These are phyloP conservation scores for Rissa tridactyla DNA, from an alignment of 2,113 vertebrate genomes.

Conservation along the genomic window DNA sequence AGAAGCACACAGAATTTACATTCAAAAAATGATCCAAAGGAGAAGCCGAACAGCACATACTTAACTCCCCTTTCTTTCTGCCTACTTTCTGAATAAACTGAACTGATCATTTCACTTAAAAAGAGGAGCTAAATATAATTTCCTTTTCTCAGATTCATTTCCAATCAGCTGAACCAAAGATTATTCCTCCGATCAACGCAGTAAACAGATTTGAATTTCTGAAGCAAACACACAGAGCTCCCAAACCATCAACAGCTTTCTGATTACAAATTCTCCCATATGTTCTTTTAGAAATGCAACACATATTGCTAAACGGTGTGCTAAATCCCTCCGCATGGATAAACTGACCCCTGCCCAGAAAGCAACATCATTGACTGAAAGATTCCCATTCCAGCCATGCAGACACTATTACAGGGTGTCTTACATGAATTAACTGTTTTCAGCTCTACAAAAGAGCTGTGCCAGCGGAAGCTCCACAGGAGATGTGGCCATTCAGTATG, in stretches of 20 bases:
- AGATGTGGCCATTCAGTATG: not conserved
- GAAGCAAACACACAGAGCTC: not conserved
- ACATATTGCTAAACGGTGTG: not conserved
- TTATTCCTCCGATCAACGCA: not conserved
- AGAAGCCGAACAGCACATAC: not conserved
- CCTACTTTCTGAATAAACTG: not conserved
- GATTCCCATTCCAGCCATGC: not conserved
- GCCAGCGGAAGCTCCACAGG: not conserved
- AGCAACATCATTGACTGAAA: not conserved
- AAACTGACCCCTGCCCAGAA: not conserved
- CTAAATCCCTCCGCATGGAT: not conserved
- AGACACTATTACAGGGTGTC: not conserved
- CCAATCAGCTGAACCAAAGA: not conserved
- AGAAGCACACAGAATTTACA: slow-evolving; percentile 53
- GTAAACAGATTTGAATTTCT: not conserved
- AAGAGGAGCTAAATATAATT: not conserved
- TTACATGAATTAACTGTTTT: not conserved
- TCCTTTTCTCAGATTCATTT: not conserved
- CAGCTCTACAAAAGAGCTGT: not conserved
- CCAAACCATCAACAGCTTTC: not conserved
- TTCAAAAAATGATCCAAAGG: not conserved
- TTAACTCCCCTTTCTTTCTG: not conserved
- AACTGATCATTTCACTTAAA: not conserved
- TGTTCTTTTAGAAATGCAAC: not conserved
- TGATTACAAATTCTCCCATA: not conserved